A percentile compares a stretch with the other conserved stretches of the same genome.
These are phyloP conservation scores for Ophthalmolycus amberensis DNA, from an alignment of 2,113 vertebrate species.

Conservation along the genomic window DNA sequence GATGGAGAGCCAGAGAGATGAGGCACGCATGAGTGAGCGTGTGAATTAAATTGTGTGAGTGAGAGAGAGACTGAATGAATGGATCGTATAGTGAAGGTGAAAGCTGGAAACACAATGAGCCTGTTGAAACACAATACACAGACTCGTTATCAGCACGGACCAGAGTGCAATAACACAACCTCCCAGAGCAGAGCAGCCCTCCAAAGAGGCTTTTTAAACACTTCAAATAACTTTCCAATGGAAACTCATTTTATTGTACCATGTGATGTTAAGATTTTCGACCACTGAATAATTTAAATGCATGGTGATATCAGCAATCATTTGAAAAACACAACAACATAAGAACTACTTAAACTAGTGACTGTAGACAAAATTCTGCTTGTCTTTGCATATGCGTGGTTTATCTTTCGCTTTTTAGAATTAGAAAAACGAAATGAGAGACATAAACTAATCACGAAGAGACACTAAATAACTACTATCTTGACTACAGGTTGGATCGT, in stretches of 20 bases:
- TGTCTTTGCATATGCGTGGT: neutral
- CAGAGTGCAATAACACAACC: constrained; percentile 2
- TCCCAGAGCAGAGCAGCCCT: neutral
- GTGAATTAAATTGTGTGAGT: neutral
- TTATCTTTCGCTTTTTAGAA: neutral
- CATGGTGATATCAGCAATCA: neutral
- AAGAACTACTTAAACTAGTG: neutral
- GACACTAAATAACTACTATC: too few relatives aligned
- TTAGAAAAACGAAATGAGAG: too few relatives aligned
- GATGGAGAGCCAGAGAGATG: neutral
- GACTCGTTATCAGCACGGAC: constrained; percentile 40
- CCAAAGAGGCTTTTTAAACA: neutral
- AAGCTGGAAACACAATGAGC: constrained; percentile 54
- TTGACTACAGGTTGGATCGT: too few relatives aligned
- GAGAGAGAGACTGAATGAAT: constrained; percentile 7
- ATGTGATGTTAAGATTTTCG: neutral
- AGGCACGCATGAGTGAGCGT: constrained; percentile 12
- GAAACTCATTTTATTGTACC: neutral
- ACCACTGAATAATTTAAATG: neutral
- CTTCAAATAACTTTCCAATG: neutral
- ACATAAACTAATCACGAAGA: neutral
- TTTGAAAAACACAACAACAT: neutral
- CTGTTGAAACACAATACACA: constrained; percentile 38
- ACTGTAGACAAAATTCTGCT: neutral
- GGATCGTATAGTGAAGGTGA: constrained; percentile 32